Evolutionary conservation across 2,797 vertebrate genomes (phyloP), one percentile per base, ranked within the genome.

Genomic region (Carcharodon carcharias): DNA sequence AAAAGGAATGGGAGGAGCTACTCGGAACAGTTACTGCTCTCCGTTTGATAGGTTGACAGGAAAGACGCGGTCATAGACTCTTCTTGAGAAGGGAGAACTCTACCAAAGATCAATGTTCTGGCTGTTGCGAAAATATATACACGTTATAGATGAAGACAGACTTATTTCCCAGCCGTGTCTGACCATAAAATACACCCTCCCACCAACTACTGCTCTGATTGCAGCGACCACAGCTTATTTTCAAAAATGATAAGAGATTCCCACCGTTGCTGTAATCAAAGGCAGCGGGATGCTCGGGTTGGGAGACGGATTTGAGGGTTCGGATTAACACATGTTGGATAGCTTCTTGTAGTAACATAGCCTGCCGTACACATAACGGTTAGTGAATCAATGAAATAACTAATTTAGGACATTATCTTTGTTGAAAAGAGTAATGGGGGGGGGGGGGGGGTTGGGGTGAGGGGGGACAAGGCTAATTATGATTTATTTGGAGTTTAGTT

Each of bases 1-100:
- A 3, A 82, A 87, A 97, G 96, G 96, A 96, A 96, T 97, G 97
- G 98, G 98, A 97, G 98, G 98, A 97, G 98, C 97, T 97, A 96
- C 89, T 89, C 0, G 18, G 40, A 85, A 85, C 40, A 45, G 82
- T 50, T 87, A 26, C 45, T 7, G 87, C 23, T 28, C 50, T 56
- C 56, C 23, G 40, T 87, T 58, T 92, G 89, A 63, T 65, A 63
- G 89, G 89, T 63, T 35, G 35, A 63, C 58, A n/a, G 54, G 50
- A 85, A 50, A 85, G 16, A 45, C 40, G 26, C 31, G 28, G 26
- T 18, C 12, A 1, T 31, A n/a, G 9, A 56, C 54, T 56, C 56
- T 63, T 58, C 26, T 63, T 18, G 89, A n/a, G 89, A 40, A 63
- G 16, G 14, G n/a, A 8, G 92, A 63, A 1, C n/a, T 23, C 50